Base-by-base conservation (phyloP, 2,797 vertebrate genomes). In the Phalloptychus januarius region DNA sequence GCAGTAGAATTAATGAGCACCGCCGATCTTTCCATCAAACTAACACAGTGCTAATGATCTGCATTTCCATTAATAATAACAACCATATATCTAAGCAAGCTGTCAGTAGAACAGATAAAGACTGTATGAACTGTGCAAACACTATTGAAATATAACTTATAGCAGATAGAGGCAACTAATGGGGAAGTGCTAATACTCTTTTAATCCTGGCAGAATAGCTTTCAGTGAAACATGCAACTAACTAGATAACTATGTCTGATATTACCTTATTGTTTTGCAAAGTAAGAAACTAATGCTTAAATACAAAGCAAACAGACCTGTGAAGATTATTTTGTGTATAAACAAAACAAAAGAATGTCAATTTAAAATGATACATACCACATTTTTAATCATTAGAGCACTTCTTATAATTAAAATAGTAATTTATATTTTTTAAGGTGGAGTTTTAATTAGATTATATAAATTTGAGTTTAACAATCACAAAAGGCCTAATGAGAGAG, bases 111-210 rank as follows among this genome's bases (percentile, higher is more conserved):
- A 7, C 73, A 82, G 61, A 72, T 77, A 18, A 61, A 23, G 81
- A 25, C 36, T 48, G 4, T 75, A n/a, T 50, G 48, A 81, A 76
- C 85, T 72, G 79, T 90, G 86, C 86, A 90, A 86, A 89, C 65
- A 65, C 10, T 50, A 44, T 72, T 42, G 40, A 87, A 84, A 63
- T 72, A 72, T 54, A 25, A 79, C 54, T 67, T 7, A 71, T 38
- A 50, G 52, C 15, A 44, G 67, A 40, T 23, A 2, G 69, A 79
- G 56, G 74, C 56, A 48, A 76, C 10, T 77, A 25, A 72, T 67
- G 71, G 76, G 74, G 4, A 86, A 52, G 74, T 83, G 80, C 80
- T 81, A 82, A 82, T 88, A 79, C 0, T 52, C 71, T 72, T 28
- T 2, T 3, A 54, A 58, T 7, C 20, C 25, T 4, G 2, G 71